These are phyloP conservation scores for Melanargia galathea DNA, from an alignment of 2,888 invertebrate genomes.

Conservation along the genomic window DNA sequence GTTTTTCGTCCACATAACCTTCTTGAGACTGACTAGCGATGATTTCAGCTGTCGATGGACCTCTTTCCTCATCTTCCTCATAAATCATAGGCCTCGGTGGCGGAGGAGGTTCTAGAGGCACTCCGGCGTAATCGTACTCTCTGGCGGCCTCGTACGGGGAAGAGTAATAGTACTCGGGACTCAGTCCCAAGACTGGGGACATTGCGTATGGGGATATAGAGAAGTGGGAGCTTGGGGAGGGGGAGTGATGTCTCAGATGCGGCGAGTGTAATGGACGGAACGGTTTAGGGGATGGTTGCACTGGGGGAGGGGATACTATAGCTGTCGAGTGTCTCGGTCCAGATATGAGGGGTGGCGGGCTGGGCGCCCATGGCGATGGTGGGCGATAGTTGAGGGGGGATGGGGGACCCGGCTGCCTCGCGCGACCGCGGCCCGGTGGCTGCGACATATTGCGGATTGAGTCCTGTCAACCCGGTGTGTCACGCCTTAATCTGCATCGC, in stretches of 20 bases:
- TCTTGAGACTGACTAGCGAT: slow-evolving; percentile 97
- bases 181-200: slow-evolving; percentile 83
- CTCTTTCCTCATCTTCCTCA: slow-evolving; percentile 87
- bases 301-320: slow-evolving; percentile 82
- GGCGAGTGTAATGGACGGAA: slow-evolving; percentile 77
- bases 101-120: slow-evolving; percentile 89
- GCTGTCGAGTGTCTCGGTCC: slow-evolving; percentile 82
- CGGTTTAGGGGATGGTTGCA: slow-evolving; percentile 77
- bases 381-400: slow-evolving; percentile 87
- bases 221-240: slow-evolving; percentile 76
- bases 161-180: slow-evolving; percentile 83
- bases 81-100: slow-evolving; percentile 85
- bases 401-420: slow-evolving; percentile 70
- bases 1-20: slow-evolving; percentile 96
- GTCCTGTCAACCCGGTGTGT: slow-evolving; percentile 80
- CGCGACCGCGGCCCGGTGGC: slow-evolving; percentile 77
- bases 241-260: slow-evolving; percentile 73
- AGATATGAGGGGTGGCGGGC: slow-evolving; percentile 87
- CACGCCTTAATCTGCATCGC: slow-evolving; percentile 79
- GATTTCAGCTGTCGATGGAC: slow-evolving; percentile 94
- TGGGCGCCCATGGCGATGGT: slow-evolving; percentile 88
- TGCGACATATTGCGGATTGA: slow-evolving; percentile 80
- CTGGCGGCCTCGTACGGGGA: slow-evolving; percentile 82
- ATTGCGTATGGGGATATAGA: slow-evolving; percentile 77
- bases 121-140: slow-evolving; percentile 88